phyloP scores from a whole-genome alignment of 1,140 invertebrate genomes.

The Leucophenga varia region DNA sequence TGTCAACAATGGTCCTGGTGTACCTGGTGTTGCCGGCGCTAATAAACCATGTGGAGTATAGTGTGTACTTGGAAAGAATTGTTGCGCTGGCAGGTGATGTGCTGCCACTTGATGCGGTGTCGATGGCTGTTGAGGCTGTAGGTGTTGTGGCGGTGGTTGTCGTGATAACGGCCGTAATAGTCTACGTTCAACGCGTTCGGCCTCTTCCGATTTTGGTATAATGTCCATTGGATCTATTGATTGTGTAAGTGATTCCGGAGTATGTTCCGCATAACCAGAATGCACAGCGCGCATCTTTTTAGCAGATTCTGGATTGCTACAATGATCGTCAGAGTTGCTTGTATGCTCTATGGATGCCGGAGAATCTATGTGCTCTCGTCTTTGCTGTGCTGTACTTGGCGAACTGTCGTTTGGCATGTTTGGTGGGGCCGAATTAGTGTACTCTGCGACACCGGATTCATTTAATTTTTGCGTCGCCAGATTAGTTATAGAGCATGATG shows the following conservation, averaged over 20 bases:
- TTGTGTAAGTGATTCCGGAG: conserved; percentile 39
- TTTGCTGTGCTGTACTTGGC: neutral
- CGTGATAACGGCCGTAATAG: conserved; percentile 37
- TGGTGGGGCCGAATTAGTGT: conserved; percentile 13
- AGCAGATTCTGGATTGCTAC: conserved; percentile 16
- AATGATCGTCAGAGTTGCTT: conserved; percentile 36
- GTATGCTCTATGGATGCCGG: conserved; percentile 35
- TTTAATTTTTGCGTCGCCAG: conserved; percentile 33
- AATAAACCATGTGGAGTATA: conserved; percentile 32
- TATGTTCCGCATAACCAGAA: conserved; percentile 29
- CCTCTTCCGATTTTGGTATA: conserved; percentile 45
- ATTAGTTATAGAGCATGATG: conserved; percentile 38
- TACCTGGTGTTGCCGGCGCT: neutral
- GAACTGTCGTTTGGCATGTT: conserved; percentile 22
- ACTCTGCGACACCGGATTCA: too few relatives aligned
- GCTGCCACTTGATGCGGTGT: conserved; percentile 20
- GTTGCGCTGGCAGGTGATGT: conserved; percentile 33
- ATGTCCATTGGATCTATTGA: conserved; percentile 49
- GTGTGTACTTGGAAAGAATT: conserved; percentile 40
- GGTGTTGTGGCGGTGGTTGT: conserved; percentile 32
- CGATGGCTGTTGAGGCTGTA: conserved; percentile 27
- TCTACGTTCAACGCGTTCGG: conserved; percentile 28
- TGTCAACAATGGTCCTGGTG: conserved; percentile 25
- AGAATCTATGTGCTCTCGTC: conserved; percentile 32
- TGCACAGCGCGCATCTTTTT: conserved; percentile 35